A percentile compares a stretch with the other conserved stretches of the same genome.
Conservation (phyloP, 2,888 invertebrate genomes). For the Acanthosepion esculentum region DNA sequence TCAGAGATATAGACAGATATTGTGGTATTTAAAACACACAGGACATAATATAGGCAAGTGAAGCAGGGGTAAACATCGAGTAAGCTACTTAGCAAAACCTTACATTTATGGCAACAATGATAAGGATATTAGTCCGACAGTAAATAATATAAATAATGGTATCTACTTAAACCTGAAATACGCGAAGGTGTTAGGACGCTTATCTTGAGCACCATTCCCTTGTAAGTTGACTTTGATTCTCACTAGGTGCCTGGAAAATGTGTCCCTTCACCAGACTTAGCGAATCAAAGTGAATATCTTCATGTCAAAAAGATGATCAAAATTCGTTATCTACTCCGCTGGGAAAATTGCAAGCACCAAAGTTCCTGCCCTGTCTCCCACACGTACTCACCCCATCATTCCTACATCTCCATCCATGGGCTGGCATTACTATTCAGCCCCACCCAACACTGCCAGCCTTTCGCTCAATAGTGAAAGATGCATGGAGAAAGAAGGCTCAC, state of each 20-base stretch:
- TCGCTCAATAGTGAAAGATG: background rate
- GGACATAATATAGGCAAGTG: too few relatives aligned
- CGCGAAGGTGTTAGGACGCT: too few relatives aligned
- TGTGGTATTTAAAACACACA: too few relatives aligned
- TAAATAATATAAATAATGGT: too few relatives aligned
- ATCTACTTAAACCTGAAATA: too few relatives aligned
- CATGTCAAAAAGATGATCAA: background rate
- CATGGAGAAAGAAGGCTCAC: rapidly evolving
- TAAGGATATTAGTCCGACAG: too few relatives aligned
- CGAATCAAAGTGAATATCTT: background rate
- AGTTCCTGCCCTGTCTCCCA: background rate
- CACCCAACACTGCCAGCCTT: background rate
- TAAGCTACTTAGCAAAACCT: too few relatives aligned
- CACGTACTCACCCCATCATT: background rate
- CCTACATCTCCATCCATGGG: background rate
- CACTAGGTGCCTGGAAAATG: background rate
- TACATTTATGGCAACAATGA: too few relatives aligned
- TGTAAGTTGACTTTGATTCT: background rate
- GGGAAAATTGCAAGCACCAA: background rate
- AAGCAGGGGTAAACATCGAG: too few relatives aligned
- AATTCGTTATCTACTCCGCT: background rate
- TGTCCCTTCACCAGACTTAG: background rate
- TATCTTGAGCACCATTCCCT: too few relatives aligned
- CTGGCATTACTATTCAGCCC: background rate
- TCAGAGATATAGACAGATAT: too few relatives aligned